Base-by-base conservation (phyloP, 2,888 invertebrate genomes). In the Andrena chrysosceles region DNA sequence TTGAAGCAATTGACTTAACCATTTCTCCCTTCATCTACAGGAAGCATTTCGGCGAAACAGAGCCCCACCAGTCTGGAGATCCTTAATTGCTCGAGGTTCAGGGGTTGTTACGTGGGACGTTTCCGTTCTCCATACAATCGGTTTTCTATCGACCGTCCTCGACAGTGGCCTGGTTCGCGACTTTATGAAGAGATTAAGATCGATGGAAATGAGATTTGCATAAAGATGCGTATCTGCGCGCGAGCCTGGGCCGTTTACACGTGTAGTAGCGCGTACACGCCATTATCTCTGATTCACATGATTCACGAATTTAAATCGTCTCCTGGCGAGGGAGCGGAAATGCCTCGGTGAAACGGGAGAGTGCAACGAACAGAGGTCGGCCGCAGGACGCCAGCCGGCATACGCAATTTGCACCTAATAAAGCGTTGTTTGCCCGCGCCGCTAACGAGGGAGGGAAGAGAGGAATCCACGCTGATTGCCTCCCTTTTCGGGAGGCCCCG, bases 401-500 rank as follows among this genome's bases (percentile, higher is more conserved):
- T 80, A 80, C 80, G 72, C 85, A 88, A 90, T 90, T 86, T 90
- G 82, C 90, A 87, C 90, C 85, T 90, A 90, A 90, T 90, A 90
- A 90, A 89, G 79, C 81, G 68, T 67, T 64, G 77, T 77, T 73
- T 77, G 83, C 82, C 78, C 77, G 74, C 71, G 79, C 35, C 54
- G 67, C 56, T 80, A 83, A 82, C 77, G 77, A 82, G 72, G 75
- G 35, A 71, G 83, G 60, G 75, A 75, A 77, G 52, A 74, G 59
- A n/a, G 29, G 59, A 16, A 69, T 26, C 60, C 68, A 70, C 83
- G 81, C 64, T 85, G 77, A 83, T 75, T 60, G 81, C 70, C 71
- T 72, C 70, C 82, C 81, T 56, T 84, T 87, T 82, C 77, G 83
- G 78, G 66, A 52, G 62, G 26, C 54, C 54, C n/a, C 33, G 48